Conservation (phyloP, 2,113 vertebrate genomes). For the Anthoscopus minutus region DNA sequence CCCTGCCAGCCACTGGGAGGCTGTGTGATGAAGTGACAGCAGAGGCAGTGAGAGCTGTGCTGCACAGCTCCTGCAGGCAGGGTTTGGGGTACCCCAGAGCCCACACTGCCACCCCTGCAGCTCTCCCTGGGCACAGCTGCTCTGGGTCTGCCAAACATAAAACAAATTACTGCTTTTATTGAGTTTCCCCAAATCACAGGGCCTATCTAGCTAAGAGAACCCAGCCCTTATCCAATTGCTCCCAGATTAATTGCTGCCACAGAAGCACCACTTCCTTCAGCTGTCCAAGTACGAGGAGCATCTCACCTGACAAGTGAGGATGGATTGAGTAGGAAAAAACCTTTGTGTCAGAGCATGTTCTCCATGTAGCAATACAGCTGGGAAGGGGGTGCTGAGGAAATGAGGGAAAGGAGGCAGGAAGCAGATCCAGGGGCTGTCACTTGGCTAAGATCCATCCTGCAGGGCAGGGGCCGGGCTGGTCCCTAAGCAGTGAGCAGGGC, state of each 20-base stretch:
- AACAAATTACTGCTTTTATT: too few relatives aligned
- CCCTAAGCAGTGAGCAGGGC: too few relatives aligned
- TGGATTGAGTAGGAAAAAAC: rapidly evolving
- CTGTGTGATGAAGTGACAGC: background rate
- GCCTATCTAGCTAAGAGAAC: background rate
- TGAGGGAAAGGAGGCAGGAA: background rate
- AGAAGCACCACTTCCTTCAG: background rate
- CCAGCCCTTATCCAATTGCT: background rate
- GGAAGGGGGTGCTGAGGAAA: background rate
- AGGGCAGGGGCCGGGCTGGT: rapidly evolving
- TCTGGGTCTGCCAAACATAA: background rate
- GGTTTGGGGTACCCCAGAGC: rapidly evolving
- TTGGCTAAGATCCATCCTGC: background rate
- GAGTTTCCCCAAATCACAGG: background rate
- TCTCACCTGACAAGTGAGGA: background rate
- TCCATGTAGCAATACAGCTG: background rate
- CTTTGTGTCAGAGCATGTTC: background rate
- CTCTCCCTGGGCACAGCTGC: background rate
- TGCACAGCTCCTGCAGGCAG: background rate
- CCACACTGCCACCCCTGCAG: background rate
- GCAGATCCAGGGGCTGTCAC: background rate
- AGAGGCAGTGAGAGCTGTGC: background rate
- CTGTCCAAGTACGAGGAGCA: rapidly evolving
- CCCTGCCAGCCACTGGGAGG: background rate
- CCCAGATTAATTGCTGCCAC: background rate